These are phyloP conservation scores for Drosophila atripex DNA, from an alignment of 2,888 invertebrate species.

Conservation along the genomic window DNA sequence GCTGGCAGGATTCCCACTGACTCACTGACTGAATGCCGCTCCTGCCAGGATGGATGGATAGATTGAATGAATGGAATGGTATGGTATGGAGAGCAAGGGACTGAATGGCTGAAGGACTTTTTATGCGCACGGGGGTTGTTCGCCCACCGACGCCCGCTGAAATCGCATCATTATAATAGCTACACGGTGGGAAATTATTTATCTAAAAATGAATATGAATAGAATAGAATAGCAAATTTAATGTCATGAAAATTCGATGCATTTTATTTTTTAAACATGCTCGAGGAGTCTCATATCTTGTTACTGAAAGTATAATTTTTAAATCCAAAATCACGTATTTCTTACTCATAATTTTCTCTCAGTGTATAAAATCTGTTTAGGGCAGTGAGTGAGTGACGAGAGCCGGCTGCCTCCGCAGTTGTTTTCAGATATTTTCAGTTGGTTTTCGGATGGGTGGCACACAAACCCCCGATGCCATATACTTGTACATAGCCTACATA, in stretches of 20 bases:
- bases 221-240: no score
- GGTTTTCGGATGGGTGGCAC: conserved; percentile 32
- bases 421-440: conserved; percentile 26
- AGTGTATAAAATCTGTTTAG: conserved; percentile 33
- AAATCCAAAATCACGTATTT: neutral
- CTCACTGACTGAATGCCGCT: conserved; percentile 72
- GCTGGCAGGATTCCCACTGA: conserved; percentile 73
- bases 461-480: conserved; percentile 27
- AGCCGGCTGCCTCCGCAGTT: conserved; percentile 55
- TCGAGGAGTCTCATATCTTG: neutral
- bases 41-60: conserved; percentile 22
- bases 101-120: conserved; percentile 27
- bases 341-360: neutral
- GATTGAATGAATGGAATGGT: conserved; percentile 13
- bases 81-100: neutral
- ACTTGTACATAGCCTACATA: conserved; percentile 4
- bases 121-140: conserved; percentile 54
- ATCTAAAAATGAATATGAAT: neutral
- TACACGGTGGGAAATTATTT: conserved; percentile 43
- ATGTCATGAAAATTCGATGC: no score
- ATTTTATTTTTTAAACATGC: no score
- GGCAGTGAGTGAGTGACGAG: conserved; percentile 50
- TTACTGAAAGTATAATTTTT: neutral
- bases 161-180: conserved; percentile 78
- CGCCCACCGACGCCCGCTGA: conserved; percentile 46